Evolutionary conservation across 2,888 invertebrate species (phyloP).

Genomic region (Lypha dubia): DNA sequence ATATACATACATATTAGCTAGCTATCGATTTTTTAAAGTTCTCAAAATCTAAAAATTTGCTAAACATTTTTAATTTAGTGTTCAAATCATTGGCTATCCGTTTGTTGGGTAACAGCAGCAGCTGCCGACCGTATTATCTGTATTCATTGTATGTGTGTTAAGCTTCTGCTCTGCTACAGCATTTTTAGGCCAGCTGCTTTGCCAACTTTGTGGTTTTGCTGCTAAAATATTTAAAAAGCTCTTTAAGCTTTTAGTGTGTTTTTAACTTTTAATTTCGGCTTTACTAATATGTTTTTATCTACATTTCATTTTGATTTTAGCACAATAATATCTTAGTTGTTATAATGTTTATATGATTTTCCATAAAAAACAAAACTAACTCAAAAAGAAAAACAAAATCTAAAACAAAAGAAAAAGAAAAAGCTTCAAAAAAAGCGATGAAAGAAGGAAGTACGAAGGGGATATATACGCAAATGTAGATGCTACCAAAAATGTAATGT

Average conservation of each 20-base stretch:
- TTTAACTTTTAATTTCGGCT: constrained; percentile 46
- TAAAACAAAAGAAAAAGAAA: background rate
- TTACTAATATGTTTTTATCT: constrained; percentile 32
- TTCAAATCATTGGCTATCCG: background rate
- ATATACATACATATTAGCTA: too few relatives aligned
- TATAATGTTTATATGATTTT: constrained; percentile 15
- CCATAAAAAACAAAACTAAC: background rate
- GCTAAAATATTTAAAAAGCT: constrained; percentile 53
- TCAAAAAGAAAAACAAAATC: constrained; percentile 4
- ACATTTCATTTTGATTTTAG: constrained; percentile 29
- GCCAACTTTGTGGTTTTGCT: constrained; percentile 72
- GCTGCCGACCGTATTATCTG: constrained; percentile 39
- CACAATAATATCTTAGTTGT: constrained; percentile 20
- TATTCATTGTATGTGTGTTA: constrained; percentile 22
- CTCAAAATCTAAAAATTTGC: too few relatives aligned
- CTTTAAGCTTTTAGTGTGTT: constrained; percentile 50
- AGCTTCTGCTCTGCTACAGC: constrained; percentile 59
- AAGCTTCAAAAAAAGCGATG: constrained; percentile 7
- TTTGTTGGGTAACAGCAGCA: constrained; percentile 29
- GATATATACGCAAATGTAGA: constrained; percentile 60
- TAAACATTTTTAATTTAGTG: too few relatives aligned
- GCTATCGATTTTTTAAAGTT: too few relatives aligned
- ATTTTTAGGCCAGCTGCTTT: constrained; percentile 61
- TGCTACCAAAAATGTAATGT: constrained; percentile 57
- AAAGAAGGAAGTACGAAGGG: constrained; percentile 7